phyloP scores from a whole-genome alignment of 1,140 invertebrate species.

The Mya arenaria region DNA sequence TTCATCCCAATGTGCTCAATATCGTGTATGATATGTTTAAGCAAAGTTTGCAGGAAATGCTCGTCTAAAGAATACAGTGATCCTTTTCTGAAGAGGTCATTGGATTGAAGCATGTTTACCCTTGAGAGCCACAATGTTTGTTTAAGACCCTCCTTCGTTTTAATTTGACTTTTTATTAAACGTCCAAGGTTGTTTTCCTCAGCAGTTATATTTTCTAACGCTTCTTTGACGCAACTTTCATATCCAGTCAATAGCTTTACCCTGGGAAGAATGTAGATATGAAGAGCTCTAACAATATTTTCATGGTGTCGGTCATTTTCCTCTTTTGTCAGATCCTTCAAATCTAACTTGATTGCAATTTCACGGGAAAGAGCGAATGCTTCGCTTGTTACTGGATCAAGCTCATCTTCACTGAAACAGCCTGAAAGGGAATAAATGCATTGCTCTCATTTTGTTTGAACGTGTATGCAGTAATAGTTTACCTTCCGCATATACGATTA shows the following conservation, averaged over 20 bases:
- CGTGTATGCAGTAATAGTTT: too few species aligned
- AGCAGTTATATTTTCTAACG: neutral
- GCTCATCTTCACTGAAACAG: too few species aligned
- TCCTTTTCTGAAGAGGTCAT: neutral
- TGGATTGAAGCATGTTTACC: neutral
- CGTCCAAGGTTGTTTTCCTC: neutral
- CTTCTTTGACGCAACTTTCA: neutral
- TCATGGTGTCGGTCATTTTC: too few species aligned
- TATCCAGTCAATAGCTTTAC: neutral
- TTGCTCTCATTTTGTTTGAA: too few species aligned
- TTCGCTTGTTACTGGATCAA: too few species aligned
- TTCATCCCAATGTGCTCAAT: neutral
- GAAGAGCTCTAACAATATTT: neutral
- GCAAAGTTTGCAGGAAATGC: neutral
- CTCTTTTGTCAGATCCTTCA: too few species aligned
- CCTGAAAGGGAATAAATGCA: too few species aligned
- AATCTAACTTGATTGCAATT: too few species aligned
- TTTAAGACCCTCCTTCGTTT: neutral
- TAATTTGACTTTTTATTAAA: neutral
- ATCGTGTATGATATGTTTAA: neutral
- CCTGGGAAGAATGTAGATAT: constrained; percentile 25
- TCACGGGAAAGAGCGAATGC: too few species aligned
- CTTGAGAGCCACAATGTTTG: neutral
- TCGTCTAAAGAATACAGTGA: neutral
- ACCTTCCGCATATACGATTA: too few species aligned